Conservation (phyloP, 2,888 invertebrate species). For the Taphrorychus bicolor region DNA sequence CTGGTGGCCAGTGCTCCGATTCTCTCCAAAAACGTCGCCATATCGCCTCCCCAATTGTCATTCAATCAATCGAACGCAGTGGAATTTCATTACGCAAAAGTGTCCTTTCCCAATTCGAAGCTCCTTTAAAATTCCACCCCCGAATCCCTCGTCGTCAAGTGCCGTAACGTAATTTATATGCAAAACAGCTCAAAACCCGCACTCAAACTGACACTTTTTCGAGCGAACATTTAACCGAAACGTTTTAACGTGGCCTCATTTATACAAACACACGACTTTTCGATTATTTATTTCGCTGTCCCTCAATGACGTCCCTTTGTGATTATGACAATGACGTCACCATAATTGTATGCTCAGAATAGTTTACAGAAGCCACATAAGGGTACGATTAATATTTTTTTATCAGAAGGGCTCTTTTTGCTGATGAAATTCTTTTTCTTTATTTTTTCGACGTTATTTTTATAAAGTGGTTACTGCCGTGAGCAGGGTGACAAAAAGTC, state of each 20-base stretch:
- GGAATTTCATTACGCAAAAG: background rate
- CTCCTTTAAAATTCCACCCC: background rate
- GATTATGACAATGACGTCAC: background rate
- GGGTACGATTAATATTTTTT: too few relatives aligned
- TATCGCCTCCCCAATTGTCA: too few relatives aligned
- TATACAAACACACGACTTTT: background rate
- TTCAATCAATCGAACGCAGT: background rate
- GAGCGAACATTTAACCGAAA: background rate
- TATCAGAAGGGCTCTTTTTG: too few relatives aligned
- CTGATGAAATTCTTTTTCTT: too few relatives aligned
- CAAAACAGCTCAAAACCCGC: constrained; percentile 25
- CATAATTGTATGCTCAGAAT: background rate
- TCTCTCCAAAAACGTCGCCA: constrained; percentile 18
- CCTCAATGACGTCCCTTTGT: background rate
- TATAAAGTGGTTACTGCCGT: too few relatives aligned
- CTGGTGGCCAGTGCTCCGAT: constrained; percentile 22
- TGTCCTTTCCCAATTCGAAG: background rate
- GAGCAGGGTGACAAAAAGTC: too few relatives aligned
- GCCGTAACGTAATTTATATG: constrained; percentile 32
- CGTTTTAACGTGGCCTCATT: background rate
- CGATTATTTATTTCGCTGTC: background rate
- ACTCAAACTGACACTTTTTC: constrained; percentile 20
- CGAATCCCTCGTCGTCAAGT: too few relatives aligned
- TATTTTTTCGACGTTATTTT: too few relatives aligned
- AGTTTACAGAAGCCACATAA: too few relatives aligned